Percentiles rank a stretch among this genome's conserved stretches.
phyloP scores from a whole-genome alignment of 2,888 invertebrate genomes.

The Noctua janthina region DNA sequence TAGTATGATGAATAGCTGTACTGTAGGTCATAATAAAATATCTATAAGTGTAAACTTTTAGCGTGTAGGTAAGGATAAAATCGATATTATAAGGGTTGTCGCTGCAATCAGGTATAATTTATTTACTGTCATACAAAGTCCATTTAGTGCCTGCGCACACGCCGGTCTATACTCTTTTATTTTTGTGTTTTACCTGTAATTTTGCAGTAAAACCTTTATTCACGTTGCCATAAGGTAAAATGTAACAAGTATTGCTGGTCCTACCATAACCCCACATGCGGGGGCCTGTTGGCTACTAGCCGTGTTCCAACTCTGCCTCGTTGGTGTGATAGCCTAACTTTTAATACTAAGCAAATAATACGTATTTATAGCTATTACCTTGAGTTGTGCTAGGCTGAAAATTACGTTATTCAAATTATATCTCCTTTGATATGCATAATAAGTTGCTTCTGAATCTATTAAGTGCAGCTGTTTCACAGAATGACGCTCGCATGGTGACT shows the following conservation, averaged over 20 bases:
- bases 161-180: neutral
- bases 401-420: slow-evolving; percentile 19
- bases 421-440: slow-evolving; percentile 24
- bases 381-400: neutral
- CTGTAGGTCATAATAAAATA: slow-evolving; percentile 4
- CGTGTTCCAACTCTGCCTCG: neutral
- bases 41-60: neutral
- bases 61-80: neutral
- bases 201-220: neutral
- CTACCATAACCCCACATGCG: neutral
- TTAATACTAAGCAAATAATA: neutral
- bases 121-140: neutral
- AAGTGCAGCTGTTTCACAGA: neutral
- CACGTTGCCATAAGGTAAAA: too few species aligned
- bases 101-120: slow-evolving; percentile 8
- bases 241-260: neutral
- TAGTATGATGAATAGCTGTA: slow-evolving; percentile 25
- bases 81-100: neutral
- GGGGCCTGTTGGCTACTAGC: neutral
- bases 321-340: neutral
- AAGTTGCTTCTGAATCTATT: slow-evolving; percentile 5
- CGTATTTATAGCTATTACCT: neutral
- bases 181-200: neutral
- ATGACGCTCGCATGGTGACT: neutral
- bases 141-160: neutral